Percentiles rank a stretch among this genome's conserved stretches.
These are phyloP conservation scores for Hirundichthys speculiger DNA, from an alignment of 2,113 vertebrate genomes.

Conservation along the genomic window DNA sequence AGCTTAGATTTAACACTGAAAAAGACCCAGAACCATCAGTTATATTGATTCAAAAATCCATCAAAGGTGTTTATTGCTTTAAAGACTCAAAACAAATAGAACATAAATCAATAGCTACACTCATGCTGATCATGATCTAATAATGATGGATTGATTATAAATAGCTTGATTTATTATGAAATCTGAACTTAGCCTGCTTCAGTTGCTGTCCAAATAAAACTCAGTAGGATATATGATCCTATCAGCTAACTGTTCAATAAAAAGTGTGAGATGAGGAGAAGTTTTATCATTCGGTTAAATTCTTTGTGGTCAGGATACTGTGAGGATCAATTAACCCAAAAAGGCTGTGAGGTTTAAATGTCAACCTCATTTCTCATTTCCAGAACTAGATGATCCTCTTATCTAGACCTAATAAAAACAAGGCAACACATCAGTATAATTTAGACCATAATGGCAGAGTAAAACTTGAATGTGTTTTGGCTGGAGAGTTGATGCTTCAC, in stretches of 20 bases:
- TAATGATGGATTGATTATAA: conserved; percentile 25
- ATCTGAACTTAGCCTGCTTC: conserved; percentile 12
- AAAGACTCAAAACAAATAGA: conserved; percentile 29
- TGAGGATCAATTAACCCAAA: conserved; percentile 15
- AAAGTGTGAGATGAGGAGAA: conserved; percentile 17
- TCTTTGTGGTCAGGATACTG: conserved; percentile 7
- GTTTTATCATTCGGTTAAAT: conserved; percentile 25
- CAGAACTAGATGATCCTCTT: conserved; percentile 20
- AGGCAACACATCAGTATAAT: conserved; percentile 24
- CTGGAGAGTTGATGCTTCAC: conserved; percentile 24
- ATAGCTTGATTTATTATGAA: conserved; percentile 27
- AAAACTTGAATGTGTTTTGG: conserved; percentile 33
- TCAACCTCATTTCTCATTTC: conserved; percentile 19
- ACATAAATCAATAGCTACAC: conserved; percentile 2
- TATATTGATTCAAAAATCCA: not conserved
- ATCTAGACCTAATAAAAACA: conserved; percentile 38
- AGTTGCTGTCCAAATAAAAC: conserved; percentile 26
- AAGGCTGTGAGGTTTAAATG: conserved; percentile 8
- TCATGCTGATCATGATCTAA: conserved; percentile 5
- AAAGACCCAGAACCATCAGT: conserved; percentile 13
- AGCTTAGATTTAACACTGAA: conserved; percentile 6
- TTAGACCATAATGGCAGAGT: conserved; percentile 28
- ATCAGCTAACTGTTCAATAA: conserved; percentile 27
- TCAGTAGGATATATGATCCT: not conserved
- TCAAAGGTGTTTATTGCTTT: conserved; percentile 9